Evolutionary conservation across 2,113 vertebrate genomes (phyloP).

Genomic region (Silurus glanis): DNA sequence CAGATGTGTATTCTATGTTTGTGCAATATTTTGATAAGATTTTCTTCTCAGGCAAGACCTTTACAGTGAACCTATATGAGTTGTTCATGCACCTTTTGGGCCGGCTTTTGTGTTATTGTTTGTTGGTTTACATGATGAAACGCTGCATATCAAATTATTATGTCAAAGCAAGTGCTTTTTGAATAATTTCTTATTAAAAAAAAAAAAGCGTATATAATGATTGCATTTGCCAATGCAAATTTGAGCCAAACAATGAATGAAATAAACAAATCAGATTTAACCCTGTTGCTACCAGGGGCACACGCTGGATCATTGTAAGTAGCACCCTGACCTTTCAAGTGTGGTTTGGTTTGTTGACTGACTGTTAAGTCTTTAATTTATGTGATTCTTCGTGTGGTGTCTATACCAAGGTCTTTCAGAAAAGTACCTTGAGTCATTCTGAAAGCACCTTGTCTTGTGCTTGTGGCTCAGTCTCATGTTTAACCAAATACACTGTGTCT

Average conservation of each 20-base stretch:
- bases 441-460: conserved; percentile 36
- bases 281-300: conserved; percentile 11
- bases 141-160: background rate
- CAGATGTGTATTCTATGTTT: background rate
- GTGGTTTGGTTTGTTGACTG: conserved; percentile 2
- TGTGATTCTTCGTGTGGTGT: conserved; percentile 21
- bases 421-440: conserved; percentile 23
- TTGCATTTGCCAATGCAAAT: background rate
- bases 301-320: conserved; percentile 6
- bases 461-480: conserved; percentile 6
- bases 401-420: conserved; percentile 31
- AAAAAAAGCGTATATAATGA: no score
- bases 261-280: conserved; percentile 15
- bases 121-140: background rate
- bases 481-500: background rate
- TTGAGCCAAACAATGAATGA: background rate
- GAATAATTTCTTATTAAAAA: background rate
- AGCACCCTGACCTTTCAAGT: conserved; percentile 3
- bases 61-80: background rate
- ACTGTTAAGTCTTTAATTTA: conserved; percentile 14
- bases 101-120: background rate
- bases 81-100: background rate
- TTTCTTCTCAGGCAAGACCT: background rate
- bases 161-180: background rate
- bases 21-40: background rate